Conservation (phyloP, 2,113 vertebrate species). For the Periophthalmodon schlosseri region DNA sequence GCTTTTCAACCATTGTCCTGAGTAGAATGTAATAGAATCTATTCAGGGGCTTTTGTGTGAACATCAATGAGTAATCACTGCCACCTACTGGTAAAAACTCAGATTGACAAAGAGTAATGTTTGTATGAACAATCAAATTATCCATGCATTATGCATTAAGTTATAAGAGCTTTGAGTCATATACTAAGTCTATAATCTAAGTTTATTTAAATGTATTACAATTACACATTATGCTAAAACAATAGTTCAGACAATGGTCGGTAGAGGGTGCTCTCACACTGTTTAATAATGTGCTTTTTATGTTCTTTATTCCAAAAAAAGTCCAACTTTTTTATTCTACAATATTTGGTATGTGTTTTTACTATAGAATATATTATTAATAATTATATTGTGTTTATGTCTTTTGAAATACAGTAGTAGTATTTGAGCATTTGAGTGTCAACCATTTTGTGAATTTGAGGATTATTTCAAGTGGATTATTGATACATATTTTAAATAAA, state of each 20-base stretch:
- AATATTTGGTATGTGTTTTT: not conserved
- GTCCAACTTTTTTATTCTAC: too few relatives aligned
- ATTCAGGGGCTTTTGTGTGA: not conserved
- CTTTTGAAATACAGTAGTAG: not conserved
- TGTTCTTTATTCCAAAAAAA: not conserved
- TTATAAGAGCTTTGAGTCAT: not conserved
- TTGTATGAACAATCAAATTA: not conserved
- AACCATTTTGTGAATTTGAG: not conserved
- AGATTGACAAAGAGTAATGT: not conserved
- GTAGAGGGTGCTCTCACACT: not conserved
- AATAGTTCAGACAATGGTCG: not conserved
- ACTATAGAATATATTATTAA: too few relatives aligned
- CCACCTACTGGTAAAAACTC: slow-evolving; percentile 47
- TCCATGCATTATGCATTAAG: not conserved
- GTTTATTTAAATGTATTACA: not conserved
- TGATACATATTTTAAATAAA: not conserved
- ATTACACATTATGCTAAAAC: not conserved
- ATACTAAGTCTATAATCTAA: too few relatives aligned
- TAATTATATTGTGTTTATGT: not conserved
- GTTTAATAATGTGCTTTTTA: not conserved
- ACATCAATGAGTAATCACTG: slow-evolving; percentile 14
- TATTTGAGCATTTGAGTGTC: not conserved
- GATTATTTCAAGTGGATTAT: not conserved
- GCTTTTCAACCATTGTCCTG: too few relatives aligned
- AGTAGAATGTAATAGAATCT: too few relatives aligned